phyloP scores from a whole-genome alignment of 1,140 invertebrate species.

The Argopecten irradians region DNA sequence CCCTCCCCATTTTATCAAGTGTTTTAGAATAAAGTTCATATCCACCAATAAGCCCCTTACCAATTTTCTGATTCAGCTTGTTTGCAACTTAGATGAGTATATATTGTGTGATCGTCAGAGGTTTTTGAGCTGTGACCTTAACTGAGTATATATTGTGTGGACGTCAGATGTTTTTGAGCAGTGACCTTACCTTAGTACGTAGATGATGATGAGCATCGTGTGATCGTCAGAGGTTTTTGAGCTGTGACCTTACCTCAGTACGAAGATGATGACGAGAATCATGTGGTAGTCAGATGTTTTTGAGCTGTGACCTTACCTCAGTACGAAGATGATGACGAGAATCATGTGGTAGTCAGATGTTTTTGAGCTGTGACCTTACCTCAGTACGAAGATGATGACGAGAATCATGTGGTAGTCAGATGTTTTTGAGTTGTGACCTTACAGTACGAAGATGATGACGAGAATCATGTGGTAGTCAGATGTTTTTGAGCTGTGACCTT shows the following conservation, averaged over 20 bases:
- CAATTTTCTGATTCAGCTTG: too few species aligned
- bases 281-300: neutral
- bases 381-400: neutral
- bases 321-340: neutral
- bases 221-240: conserved; percentile 89
- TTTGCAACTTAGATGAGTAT: too few species aligned
- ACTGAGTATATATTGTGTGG: too few species aligned
- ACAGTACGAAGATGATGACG: neutral
- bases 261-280: neutral
- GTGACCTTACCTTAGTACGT: conserved; percentile 66
- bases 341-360: neutral
- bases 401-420: neutral
- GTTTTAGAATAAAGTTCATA: too few species aligned
- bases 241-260: conserved; percentile 79
- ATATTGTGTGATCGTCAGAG: too few species aligned
- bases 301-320: neutral
- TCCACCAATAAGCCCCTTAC: too few species aligned
- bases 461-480: neutral
- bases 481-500: too few species aligned
- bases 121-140: too few species aligned
- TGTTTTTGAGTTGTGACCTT: neutral
- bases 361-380: neutral
- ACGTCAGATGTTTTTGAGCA: too few species aligned
- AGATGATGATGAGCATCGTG: conserved; percentile 68
- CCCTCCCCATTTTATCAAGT: too few species aligned